Evolutionary conservation across 2,113 vertebrate species (phyloP), one percentile per base, ranked within the genome.

Genomic region (Percopsis transmontana): DNA sequence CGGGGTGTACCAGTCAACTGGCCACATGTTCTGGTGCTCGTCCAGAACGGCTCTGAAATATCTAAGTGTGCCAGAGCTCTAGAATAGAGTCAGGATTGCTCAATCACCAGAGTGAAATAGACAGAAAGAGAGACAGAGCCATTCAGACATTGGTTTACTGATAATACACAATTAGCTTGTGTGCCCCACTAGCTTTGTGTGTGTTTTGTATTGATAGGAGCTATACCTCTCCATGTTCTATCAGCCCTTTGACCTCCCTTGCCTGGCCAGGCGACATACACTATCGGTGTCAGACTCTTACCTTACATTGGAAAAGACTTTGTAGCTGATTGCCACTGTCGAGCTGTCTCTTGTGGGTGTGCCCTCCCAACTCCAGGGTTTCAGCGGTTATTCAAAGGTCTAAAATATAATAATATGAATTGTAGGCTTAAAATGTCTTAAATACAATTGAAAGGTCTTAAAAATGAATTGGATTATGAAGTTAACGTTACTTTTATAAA

Each of bases 11-110:
- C 77, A 74, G 81, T 79, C 70, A 80, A 80, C 76, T 76, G 84
- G 84, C 82, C 77, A 72, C 85, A 82, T 83, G 75, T 84, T 63
- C 82, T 81, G 72, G 65, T 81, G 38, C 80, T 85, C 56, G 62
- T 79, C 77, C 75, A 84, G 79, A 80, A 74, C 45, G 65, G 68
- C 81, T 84, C 82, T 51, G 64, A 79, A 88, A 85, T 80, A 60
- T 67, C 24, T 51, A 41, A 62, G 66, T 64, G 62, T 66, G 62
- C 72, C 72, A 76, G 62, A 83, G 62, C 58, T 58, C 27, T 62
- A 69, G 62, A 61, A 42, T 68, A 76, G 59, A 24, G 40, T 55
- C 56, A 56, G 27, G 61, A 79, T 83, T 85, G 68, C 68, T 52
- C 70, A 82, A 83, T 81, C 40, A n/a, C 61, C 77, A 67, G 60